These are phyloP conservation scores for Eulemur coronatus DNA, from an alignment of 2,797 vertebrate species.

Conservation along the genomic window DNA sequence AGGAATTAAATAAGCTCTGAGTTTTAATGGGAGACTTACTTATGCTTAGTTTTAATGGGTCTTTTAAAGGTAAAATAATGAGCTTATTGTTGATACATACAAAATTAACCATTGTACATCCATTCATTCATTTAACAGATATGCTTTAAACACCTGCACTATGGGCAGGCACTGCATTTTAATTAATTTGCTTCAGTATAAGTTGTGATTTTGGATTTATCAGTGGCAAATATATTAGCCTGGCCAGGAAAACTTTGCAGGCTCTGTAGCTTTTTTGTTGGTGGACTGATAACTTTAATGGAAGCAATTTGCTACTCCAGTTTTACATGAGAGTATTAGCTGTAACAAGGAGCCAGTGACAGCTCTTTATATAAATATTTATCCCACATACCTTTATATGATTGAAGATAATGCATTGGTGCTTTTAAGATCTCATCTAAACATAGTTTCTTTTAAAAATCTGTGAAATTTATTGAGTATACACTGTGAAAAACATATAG, in stretches of 20 bases:
- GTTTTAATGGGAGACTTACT: not conserved
- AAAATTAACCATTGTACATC: not conserved
- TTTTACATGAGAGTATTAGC: slow-evolving; percentile 32
- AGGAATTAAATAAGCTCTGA: slow-evolving; percentile 5
- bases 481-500: not conserved
- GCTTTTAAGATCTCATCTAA: not conserved
- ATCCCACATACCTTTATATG: not conserved
- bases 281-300: slow-evolving; percentile 2
- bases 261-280: not conserved
- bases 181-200: slow-evolving; percentile 5
- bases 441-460: slow-evolving; percentile 1
- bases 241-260: not conserved
- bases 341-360: not conserved
- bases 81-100: not conserved
- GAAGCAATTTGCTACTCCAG: slow-evolving; percentile 21
- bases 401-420: not conserved
- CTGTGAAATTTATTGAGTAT: not conserved
- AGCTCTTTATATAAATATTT: not conserved
- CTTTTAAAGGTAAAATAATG: not conserved
- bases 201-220: slow-evolving; percentile 21
- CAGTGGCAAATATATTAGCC: not conserved
- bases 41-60: slow-evolving; percentile 19
- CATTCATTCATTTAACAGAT: not conserved
- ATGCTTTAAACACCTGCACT: not conserved
- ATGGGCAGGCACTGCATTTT: not conserved